Evolutionary conservation across 2,113 vertebrate genomes (phyloP), one percentile per base, ranked within the genome.

Genomic region (Cheilinus undulatus): DNA sequence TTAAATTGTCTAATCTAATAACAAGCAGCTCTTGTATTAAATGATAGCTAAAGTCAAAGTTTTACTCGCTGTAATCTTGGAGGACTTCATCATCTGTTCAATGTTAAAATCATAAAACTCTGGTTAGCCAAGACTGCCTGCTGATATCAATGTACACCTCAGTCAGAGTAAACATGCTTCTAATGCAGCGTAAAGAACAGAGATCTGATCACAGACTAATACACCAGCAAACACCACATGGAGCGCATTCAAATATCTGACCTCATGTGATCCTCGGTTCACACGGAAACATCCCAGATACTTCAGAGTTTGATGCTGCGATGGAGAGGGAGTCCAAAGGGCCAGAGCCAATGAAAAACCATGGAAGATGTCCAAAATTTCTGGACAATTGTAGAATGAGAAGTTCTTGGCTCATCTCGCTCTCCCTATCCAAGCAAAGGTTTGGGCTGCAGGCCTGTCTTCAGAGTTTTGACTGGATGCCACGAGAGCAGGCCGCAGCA

Each of bases 291-390:
- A 60, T 81, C 57, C 68, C 65, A 69, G 30, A 67, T 70, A 68
- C 60, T 62, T 72, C 67, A 60, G 74, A 46, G 74, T 86, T 75
- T 76, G 85, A 88, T 68, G 71, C 70, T 79, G 65, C 68, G 82
- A 84, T 89, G 69, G 61, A 68, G 81, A 81, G 58, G 59, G 59
- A 60, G 64, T 78, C 81, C 80, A 95, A 93, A 88, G 84, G 91
- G 89, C 90, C 89, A 93, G 93, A 95, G 94, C 91, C 90, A 95
- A 93, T 91, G 91, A 95, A 93, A 84, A 76, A 69, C 54, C 10
- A 49, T 83, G 62, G 68, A 76, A 51, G 67, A 66, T 27, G 22
- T 89, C 86, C 78, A 89, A 74, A 20, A 78, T 85, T 78, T 84
- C 74, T 82, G 52, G 80, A 86, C 76, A 68, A 74, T 72, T 73